phyloP scores from a whole-genome alignment of 2,888 invertebrate genomes.

The Petrolisthes manimaculis region DNA sequence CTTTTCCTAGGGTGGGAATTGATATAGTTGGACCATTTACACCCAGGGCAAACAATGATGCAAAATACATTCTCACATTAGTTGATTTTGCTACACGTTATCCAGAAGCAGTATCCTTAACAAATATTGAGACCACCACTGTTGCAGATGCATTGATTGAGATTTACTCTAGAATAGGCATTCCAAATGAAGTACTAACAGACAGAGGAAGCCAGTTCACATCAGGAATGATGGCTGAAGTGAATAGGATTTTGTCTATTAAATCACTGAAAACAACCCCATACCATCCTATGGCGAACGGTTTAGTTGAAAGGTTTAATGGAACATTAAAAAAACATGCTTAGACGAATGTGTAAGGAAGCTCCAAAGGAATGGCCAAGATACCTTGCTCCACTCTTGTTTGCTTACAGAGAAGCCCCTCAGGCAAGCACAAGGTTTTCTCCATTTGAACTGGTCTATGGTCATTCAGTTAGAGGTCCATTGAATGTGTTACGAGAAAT shows the following conservation, averaged over 20 bases:
- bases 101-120: background rate
- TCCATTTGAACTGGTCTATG: background rate
- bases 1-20: too few species aligned
- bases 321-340: too few species aligned
- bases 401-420: background rate
- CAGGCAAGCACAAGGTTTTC: background rate
- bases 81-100: background rate
- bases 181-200: background rate
- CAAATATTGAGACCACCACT: background rate
- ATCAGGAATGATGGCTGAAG: background rate
- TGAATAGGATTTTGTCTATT: background rate
- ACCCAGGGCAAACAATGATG: too few species aligned
- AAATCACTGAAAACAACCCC: background rate
- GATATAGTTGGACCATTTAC: too few species aligned
- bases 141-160: background rate
- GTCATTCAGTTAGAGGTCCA: background rate
- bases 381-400: background rate
- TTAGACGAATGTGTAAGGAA: background rate
- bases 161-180: background rate
- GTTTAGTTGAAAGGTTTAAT: background rate
- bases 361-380: background rate
- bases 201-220: background rate
- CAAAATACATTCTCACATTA: background rate
- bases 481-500: too few species aligned
- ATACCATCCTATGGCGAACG: background rate